A percentile compares a stretch with the other conserved stretches of the same genome.
These are phyloP conservation scores for Drosophila willistoni DNA, from an alignment of 1,140 invertebrate species.

Conservation along the genomic window DNA sequence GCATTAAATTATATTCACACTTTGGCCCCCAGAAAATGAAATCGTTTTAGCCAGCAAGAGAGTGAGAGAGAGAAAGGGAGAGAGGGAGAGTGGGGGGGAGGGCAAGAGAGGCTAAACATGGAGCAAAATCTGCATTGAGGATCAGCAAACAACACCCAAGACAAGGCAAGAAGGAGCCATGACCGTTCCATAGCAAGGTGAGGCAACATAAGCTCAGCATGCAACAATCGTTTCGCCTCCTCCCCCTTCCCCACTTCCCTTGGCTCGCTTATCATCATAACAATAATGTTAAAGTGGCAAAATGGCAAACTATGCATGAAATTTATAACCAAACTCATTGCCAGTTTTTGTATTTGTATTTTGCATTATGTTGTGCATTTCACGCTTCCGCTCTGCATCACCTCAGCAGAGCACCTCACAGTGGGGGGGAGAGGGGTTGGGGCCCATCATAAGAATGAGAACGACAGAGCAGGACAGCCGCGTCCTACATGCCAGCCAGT, in stretches of 20 bases:
- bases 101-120: slow-evolving; percentile 67
- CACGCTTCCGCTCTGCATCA: slow-evolving; percentile 48
- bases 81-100: slow-evolving; percentile 56
- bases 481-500: background rate
- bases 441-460: background rate
- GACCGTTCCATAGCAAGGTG: slow-evolving; percentile 2
- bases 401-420: slow-evolving; percentile 5
- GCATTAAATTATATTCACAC: slow-evolving; percentile 83
- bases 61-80: slow-evolving; percentile 5
- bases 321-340: slow-evolving; percentile 75
- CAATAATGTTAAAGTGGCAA: slow-evolving; percentile 83
- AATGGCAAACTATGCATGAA: slow-evolving; percentile 79
- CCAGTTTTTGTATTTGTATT: slow-evolving; percentile 53
- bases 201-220: slow-evolving; percentile 26
- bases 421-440: no score
- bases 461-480: background rate
- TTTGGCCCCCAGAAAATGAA: slow-evolving; percentile 80
- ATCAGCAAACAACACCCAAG: slow-evolving; percentile 56
- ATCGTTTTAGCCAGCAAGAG: slow-evolving; percentile 71
- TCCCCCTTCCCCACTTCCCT: slow-evolving; percentile 24
- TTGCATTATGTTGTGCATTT: slow-evolving; percentile 49
- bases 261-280: slow-evolving; percentile 81
- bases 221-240: slow-evolving; percentile 32
- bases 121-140: slow-evolving; percentile 44
- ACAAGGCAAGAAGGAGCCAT: slow-evolving; percentile 11